Evolutionary conservation across 2,888 invertebrate genomes (phyloP).

Genomic region (Halocaridina rubra): DNA sequence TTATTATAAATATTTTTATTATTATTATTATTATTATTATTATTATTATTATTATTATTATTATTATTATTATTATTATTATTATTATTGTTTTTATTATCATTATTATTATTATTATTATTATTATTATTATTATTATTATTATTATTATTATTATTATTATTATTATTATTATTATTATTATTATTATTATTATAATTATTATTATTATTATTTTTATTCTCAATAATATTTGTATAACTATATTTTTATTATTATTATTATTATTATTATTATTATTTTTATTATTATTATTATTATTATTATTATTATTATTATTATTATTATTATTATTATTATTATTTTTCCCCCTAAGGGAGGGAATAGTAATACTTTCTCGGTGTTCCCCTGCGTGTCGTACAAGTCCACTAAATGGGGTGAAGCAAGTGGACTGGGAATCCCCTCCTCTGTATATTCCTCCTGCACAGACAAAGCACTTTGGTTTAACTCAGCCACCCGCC

Average conservation of each 20-base stretch:
- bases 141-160: not conserved
- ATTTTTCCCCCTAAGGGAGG: too few relatives aligned
- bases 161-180: slow-evolving; percentile 4
- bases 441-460: too few relatives aligned
- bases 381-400: too few relatives aligned
- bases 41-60: not conserved
- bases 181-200: slow-evolving; percentile 4
- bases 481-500: too few relatives aligned
- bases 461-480: too few relatives aligned
- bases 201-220: slow-evolving; percentile 3
- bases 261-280: slow-evolving; percentile 3
- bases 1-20: not conserved
- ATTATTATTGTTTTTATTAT: too few relatives aligned
- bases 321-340: slow-evolving; percentile 4
- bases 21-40: slow-evolving; percentile 1
- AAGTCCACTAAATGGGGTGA: too few relatives aligned
- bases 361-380: too few relatives aligned
- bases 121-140: slow-evolving; percentile 8
- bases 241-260: not conserved
- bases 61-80: too few relatives aligned
- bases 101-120: slow-evolving; percentile 8
- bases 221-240: too few relatives aligned
- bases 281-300: slow-evolving; percentile 1
- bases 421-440: too few relatives aligned
- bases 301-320: not conserved